Evolutionary conservation across 2,888 invertebrate genomes (phyloP).

Genomic region (Cataglyphis albicans): DNA sequence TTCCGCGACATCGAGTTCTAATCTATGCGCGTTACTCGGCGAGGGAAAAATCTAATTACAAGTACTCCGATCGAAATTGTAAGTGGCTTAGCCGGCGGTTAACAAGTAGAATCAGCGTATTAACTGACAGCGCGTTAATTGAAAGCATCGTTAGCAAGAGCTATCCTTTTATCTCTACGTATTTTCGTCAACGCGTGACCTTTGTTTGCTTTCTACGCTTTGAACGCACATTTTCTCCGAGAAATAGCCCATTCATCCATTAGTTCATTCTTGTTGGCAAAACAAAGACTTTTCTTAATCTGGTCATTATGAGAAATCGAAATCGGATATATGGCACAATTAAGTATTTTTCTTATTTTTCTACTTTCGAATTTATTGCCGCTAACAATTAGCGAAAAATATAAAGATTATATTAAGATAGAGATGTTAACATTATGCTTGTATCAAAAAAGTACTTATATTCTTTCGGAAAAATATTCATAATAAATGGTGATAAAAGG

Average conservation of each 20-base stretch:
- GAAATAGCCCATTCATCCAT: conserved; percentile 6
- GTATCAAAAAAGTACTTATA: not conserved
- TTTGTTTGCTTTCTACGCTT: conserved; percentile 22
- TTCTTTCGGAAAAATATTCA: not conserved
- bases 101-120: conserved; percentile 65
- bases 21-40: conserved; percentile 10
- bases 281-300: not conserved
- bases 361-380: not conserved
- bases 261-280: no score
- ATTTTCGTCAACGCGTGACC: conserved; percentile 54
- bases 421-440: not conserved
- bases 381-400: not conserved
- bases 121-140: conserved; percentile 70
- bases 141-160: conserved; percentile 62
- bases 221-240: not conserved
- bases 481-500: not conserved
- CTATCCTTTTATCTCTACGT: conserved; percentile 61
- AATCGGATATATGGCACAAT: not conserved
- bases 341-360: not conserved
- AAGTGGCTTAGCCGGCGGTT: conserved; percentile 61
- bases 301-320: not conserved
- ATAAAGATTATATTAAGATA: no score
- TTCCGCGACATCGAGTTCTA: not conserved
- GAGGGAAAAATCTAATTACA: conserved; percentile 42
- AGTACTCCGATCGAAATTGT: conserved; percentile 64